These are phyloP conservation scores for Rhagophthalmus giganteus DNA, from an alignment of 2,888 invertebrate genomes.

Conservation along the genomic window DNA sequence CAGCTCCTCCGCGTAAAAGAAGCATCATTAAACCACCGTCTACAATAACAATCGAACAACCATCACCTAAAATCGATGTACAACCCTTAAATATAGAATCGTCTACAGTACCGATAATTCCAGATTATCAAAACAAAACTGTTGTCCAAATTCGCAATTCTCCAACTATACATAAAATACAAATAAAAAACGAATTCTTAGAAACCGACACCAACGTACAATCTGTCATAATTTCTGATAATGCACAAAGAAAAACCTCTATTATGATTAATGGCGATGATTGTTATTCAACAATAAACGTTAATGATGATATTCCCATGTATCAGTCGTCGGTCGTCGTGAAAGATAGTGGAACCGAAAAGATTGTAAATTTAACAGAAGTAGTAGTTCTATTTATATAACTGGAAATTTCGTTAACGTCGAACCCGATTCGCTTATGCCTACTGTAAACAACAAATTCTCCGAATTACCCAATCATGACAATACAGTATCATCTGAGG, in stretches of 20 bases:
- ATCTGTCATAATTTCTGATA: slow-evolving; percentile 45
- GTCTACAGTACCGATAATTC: slow-evolving; percentile 8
- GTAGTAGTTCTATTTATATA: slow-evolving; percentile 54
- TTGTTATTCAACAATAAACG: slow-evolving; percentile 76
- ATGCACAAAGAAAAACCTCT: slow-evolving; percentile 62
- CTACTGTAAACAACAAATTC: slow-evolving; percentile 5
- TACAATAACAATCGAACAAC: slow-evolving; percentile 24
- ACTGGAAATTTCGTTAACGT: slow-evolving; percentile 45
- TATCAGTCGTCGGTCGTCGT: slow-evolving; percentile 76
- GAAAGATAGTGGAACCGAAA: slow-evolving; percentile 57
- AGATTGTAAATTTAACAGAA: slow-evolving; percentile 38
- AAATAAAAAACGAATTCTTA: slow-evolving; percentile 58
- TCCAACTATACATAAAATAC: slow-evolving; percentile 58
- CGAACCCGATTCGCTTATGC: slow-evolving; percentile 5
- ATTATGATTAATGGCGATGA: slow-evolving; percentile 75
- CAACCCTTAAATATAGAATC: too few species aligned
- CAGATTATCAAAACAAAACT: slow-evolving; percentile 49
- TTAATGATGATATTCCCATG: slow-evolving; percentile 68
- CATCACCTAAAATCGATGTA: slow-evolving; percentile 7
- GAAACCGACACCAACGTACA: slow-evolving; percentile 40
- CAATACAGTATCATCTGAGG: slow-evolving; percentile 3
- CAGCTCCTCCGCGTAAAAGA: slow-evolving; percentile 52
- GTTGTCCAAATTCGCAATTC: slow-evolving; percentile 55
- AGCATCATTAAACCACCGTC: slow-evolving; percentile 49
- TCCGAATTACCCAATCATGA: slow-evolving; percentile 11